Evolutionary conservation across 2,113 vertebrate species (phyloP), one percentile per base, ranked within the genome.

Genomic region (Vulpes lagopus): DNA sequence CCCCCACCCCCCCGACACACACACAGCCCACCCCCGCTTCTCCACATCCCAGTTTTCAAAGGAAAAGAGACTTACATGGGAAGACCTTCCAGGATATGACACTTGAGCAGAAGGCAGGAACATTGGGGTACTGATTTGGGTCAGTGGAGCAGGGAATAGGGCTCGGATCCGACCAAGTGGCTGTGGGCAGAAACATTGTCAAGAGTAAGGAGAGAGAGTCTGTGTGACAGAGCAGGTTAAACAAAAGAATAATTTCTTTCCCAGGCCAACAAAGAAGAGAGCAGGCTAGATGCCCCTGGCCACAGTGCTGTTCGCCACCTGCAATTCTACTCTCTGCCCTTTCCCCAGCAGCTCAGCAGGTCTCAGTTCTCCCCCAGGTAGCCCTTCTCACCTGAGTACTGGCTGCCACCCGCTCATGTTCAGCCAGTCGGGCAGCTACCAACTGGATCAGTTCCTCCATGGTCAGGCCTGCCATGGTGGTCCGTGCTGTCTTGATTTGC

Each of bases 401-500:
- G 0, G 97, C 98, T 16, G 95, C 98, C 62, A 98, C 89, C 81
- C 99, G 99, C 93, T 99, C 99, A 1, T 98, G 98, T 85, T 99
- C 98, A 0, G 97, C 98, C 97, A 99, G 98, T 71, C 95, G 99
- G 51, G 98, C 98, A 0, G 99, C 99, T 25, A 99, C 99, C 97
- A 99, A 98, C 95, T 99, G 99, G 16, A 96, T 99, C 78, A 99
- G 97, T 64, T 99, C 99, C 57, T 99, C 99, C 97, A 99, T 99
- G 64, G 99, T 99, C 98, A 99, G 98, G 3, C 99, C 99, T 0
- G 99, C 99, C 98, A 99, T 98, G 25, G 99, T 99, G 60, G 99
- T 99, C 0, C 99, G 99, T 0, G 99, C 99, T 0, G 98, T 99
- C 98, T 99, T 99, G 96, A 99, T 99, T 98, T 99, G 99, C 99